Base-by-base conservation (phyloP, 2,888 invertebrate species). In the Pristionchus fissidentatus region DNA sequence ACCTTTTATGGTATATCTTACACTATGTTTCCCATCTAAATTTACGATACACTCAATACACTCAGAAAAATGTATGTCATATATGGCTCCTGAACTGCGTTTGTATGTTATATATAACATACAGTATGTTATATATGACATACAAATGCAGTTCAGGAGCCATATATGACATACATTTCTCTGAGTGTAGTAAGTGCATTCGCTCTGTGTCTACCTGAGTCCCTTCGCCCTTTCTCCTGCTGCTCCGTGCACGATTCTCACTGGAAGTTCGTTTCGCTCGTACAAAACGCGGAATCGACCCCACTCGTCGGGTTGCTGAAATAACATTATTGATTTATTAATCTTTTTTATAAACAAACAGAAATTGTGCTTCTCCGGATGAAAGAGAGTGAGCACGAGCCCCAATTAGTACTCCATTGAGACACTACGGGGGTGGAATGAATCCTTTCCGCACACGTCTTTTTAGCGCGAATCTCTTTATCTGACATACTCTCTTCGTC, bases 291-390 rank as follows among this genome's bases (percentile, higher is more conserved):
- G 60, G 26, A 80, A 80, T 60, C 62, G 38, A 8, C 43, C 60
- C 80, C 80, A 80, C 60, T 80, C 80, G 8, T 80, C 80, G n/a
- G 26, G 26, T 73, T 38, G 38, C 78, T 78, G 49, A 29, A 38
- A 26, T 22, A 19, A 8, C n/a, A 70, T 41, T 41, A 70, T 70
- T 32, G 46, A 49, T 77, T 10, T 70, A 29, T 1, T 35, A 66
- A 66, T 66, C 57, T 57, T 5, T 29, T 57, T 29, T 57, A 57
- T 57, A 38, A 73, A n/a, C 10, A 73, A 13, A 3, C 1, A 7
- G 22, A 22, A 77, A 4, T 8, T 55, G 35, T 41, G 22, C n/a
- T 13, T 19, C 13, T 26, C n/a, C 8, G 10, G 10, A 62, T 62
- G 3, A 52, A 19, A 78, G 38, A 55, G 52, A 55, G 78, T 26